A percentile compares a stretch with the other conserved stretches of the same genome.
Conservation (phyloP, 2,113 vertebrate genomes). For the Eudyptes chrysolophus region DNA sequence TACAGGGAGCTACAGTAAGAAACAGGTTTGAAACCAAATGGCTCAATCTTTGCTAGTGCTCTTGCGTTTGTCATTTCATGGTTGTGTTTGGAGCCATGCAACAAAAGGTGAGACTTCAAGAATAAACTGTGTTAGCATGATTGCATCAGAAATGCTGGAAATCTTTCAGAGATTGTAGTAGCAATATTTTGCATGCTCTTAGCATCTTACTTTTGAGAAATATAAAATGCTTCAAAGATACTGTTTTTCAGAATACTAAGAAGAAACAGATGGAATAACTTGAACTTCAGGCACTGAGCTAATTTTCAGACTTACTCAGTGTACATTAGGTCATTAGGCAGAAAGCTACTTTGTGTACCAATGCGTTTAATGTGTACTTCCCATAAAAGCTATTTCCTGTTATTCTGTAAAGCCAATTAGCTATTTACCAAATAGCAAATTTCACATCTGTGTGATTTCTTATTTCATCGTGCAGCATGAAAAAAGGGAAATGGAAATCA, state of each 20-base stretch:
- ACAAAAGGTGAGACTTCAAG: background rate
- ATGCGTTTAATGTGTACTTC: slow-evolving; percentile 37
- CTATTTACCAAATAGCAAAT: slow-evolving; percentile 45
- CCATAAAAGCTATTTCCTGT: slow-evolving; percentile 64
- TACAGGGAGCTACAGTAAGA: background rate
- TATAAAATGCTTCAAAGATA: background rate
- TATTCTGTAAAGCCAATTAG: slow-evolving; percentile 60
- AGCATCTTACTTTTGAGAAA: background rate
- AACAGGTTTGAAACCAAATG: background rate
- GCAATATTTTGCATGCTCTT: background rate
- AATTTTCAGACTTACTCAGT: slow-evolving; percentile 19
- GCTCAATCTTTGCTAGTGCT: background rate
- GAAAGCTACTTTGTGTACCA: slow-evolving; percentile 55
- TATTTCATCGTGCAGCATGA: background rate
- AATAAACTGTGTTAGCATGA: background rate
- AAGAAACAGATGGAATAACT: background rate
- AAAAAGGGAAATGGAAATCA: background rate
- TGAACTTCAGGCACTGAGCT: slow-evolving; percentile 12
- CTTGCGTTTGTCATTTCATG: background rate
- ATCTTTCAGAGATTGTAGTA: background rate
- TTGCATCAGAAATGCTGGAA: background rate
- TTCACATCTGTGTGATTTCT: background rate
- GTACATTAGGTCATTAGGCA: slow-evolving; percentile 43
- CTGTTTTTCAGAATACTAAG: background rate
- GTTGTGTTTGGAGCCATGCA: background rate